phyloP scores from a whole-genome alignment of 2,888 invertebrate genomes.

The Penaeus monodon region DNA sequence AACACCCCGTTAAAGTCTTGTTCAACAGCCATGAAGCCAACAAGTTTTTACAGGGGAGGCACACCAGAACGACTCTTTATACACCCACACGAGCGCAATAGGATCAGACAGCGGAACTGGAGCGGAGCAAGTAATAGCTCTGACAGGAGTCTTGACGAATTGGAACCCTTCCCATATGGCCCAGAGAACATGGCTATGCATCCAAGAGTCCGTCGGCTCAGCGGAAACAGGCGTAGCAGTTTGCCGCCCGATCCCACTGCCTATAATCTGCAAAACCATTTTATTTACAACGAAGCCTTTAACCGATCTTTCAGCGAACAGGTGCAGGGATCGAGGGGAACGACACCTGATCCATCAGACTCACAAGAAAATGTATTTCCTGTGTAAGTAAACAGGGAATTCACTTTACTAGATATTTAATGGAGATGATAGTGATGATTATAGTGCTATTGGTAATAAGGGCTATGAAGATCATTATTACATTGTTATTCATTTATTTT shows the following conservation, averaged over 20 bases:
- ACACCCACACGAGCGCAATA: not conserved
- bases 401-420: too few relatives aligned
- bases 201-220: constrained; percentile 10
- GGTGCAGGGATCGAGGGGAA: not conserved
- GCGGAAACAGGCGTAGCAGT: constrained; percentile 10
- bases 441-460: not conserved
- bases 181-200: not conserved
- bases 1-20: not conserved
- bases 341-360: not conserved
- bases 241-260: not conserved
- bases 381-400: too few relatives aligned
- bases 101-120: constrained; percentile 12
- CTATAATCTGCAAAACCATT: too few relatives aligned
- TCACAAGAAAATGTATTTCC: not conserved
- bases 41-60: not conserved
- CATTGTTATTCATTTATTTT: too few relatives aligned
- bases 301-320: constrained; percentile 20
- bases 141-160: not conserved
- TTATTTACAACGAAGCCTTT: not conserved
- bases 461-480: too few relatives aligned
- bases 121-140: constrained; percentile 31
- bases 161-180: not conserved
- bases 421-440: too few relatives aligned
- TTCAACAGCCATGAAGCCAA: not conserved
- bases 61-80: not conserved